Percentiles rank a stretch among this genome's conserved stretches.
Conservation (phyloP, 2,113 vertebrate genomes). For the Pipra filicauda region DNA sequence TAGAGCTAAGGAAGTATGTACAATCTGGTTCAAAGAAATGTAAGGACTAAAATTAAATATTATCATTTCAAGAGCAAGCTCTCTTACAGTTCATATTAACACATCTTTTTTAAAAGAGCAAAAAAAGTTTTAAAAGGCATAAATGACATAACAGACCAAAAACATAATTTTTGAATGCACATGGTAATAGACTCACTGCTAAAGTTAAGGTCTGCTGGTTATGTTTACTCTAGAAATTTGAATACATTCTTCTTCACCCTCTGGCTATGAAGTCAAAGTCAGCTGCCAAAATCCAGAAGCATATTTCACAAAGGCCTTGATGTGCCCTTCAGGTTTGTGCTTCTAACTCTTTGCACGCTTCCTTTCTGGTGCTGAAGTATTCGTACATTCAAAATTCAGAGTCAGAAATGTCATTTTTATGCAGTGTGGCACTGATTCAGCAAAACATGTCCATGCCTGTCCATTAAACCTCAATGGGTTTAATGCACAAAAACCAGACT, state of each 20-base stretch:
- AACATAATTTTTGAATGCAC: background rate
- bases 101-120: background rate
- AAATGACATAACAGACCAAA: constrained; percentile 10
- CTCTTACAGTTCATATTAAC: background rate
- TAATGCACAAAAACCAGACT: background rate
- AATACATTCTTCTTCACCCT: constrained; percentile 6
- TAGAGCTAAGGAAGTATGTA: background rate
- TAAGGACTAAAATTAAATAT: background rate
- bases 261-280: background rate
- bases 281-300: constrained; percentile 3
- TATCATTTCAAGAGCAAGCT: background rate
- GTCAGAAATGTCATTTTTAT: background rate
- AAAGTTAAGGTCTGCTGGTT: background rate
- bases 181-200: background rate
- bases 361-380: background rate
- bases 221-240: constrained; percentile 20
- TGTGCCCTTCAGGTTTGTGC: background rate
- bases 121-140: background rate
- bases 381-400: background rate
- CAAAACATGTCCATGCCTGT: background rate
- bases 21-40: background rate
- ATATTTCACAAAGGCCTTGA: background rate
- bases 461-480: background rate
- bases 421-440: background rate
- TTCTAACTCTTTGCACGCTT: background rate